Evolutionary conservation across 2,888 invertebrate genomes (phyloP).

Genomic region (Phasia obesa): DNA sequence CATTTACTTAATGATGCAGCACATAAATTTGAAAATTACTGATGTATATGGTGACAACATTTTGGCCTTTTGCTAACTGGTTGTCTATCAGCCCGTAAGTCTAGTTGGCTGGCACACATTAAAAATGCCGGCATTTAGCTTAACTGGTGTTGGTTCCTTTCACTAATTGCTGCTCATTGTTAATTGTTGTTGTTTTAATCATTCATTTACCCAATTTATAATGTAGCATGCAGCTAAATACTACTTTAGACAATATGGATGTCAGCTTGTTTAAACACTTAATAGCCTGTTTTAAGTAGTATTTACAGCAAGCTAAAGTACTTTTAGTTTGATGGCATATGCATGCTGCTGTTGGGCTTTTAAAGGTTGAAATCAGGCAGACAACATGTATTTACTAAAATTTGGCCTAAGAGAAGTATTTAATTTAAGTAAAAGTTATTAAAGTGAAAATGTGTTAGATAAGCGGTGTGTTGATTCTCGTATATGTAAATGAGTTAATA

Average conservation of each 20-base stretch:
- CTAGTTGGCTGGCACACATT: slow-evolving; percentile 12
- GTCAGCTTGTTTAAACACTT: slow-evolving; percentile 17
- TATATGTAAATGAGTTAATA: too few relatives aligned
- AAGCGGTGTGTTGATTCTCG: too few relatives aligned
- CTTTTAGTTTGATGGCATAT: neutral
- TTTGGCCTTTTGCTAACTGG: neutral
- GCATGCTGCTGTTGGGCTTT: neutral
- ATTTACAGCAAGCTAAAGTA: neutral
- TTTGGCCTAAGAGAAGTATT: too few relatives aligned
- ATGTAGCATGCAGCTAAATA: neutral
- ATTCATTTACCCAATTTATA: neutral
- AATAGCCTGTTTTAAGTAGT: slow-evolving; percentile 14
- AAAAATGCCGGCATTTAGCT: slow-evolving; percentile 22
- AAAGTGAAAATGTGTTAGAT: too few relatives aligned
- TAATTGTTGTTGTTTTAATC: slow-evolving; percentile 1
- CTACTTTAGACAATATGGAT: slow-evolving; percentile 8
- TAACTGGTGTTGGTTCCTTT: slow-evolving; percentile 10
- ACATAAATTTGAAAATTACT: neutral
- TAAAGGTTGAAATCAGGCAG: neutral
- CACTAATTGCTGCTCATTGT: slow-evolving; percentile 11
- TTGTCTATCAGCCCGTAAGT: too few relatives aligned
- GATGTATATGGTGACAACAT: neutral
- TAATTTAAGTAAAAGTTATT: too few relatives aligned
- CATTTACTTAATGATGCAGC: too few relatives aligned
- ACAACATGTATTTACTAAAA: too few relatives aligned